These are phyloP conservation scores for Pentamera pediparva DNA, from an alignment of 53 echinoderm and acorn worm genomes.

Conservation along the genomic window DNA sequence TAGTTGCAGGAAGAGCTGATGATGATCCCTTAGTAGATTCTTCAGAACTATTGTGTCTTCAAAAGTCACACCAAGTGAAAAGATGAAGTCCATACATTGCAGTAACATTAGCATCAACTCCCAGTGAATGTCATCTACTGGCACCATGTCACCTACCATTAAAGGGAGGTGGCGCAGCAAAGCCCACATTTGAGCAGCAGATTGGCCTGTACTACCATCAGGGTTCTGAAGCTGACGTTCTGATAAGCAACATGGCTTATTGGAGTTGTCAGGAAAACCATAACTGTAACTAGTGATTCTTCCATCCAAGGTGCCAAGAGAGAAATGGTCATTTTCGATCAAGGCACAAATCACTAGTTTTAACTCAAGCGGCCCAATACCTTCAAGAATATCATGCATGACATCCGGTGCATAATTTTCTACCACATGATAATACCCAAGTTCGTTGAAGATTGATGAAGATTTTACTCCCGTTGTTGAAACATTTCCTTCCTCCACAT, in stretches of 20 bases:
- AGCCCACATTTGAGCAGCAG: slow-evolving; percentile 47
- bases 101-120: slow-evolving; percentile 32
- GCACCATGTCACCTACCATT: slow-evolving; percentile 36
- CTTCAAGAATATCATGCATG: slow-evolving; percentile 56
- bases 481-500: not conserved
- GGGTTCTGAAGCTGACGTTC: slow-evolving; percentile 14
- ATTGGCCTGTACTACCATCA: slow-evolving; percentile 36
- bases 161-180: slow-evolving; percentile 29
- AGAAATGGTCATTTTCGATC: not conserved
- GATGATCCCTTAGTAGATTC: slow-evolving; percentile 49
- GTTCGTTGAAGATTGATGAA: slow-evolving; percentile 29
- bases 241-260: slow-evolving; percentile 31
- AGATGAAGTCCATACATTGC: slow-evolving; percentile 32
- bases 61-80: not conserved
- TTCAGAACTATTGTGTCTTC: slow-evolving; percentile 11
- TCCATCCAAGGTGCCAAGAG: slow-evolving; percentile 2
- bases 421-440: slow-evolving; percentile 44
- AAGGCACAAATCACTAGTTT: not conserved
- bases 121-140: slow-evolving; percentile 24
- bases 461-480: slow-evolving; percentile 35
- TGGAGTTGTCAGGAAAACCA: slow-evolving; percentile 29
- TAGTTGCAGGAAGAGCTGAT: slow-evolving; percentile 22
- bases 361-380: slow-evolving; percentile 23
- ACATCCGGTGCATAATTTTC: slow-evolving; percentile 33
- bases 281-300: slow-evolving; percentile 39